phyloP scores from a whole-genome alignment of 2,797 vertebrate species.

The Caiman crocodilus region DNA sequence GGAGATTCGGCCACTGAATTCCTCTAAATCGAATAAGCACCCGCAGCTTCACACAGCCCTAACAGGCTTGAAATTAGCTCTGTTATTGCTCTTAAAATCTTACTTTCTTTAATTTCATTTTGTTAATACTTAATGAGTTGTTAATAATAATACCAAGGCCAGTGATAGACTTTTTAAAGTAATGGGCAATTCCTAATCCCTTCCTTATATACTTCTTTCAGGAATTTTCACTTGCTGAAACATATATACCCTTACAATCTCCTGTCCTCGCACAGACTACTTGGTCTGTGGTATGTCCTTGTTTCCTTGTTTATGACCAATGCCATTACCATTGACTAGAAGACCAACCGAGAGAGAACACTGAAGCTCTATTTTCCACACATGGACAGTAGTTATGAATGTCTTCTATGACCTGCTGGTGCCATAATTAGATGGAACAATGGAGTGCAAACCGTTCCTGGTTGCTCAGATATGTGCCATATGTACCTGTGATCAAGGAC shows the following conservation, averaged over 20 bases:
- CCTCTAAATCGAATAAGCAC: too few relatives aligned
- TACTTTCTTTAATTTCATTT: slow-evolving; percentile 30
- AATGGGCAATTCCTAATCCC: background rate
- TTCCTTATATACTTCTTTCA: background rate
- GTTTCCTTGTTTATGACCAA: background rate
- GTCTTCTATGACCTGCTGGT: background rate
- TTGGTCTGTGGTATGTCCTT: too few relatives aligned
- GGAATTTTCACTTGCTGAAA: background rate
- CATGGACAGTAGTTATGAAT: background rate
- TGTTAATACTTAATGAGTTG: slow-evolving; percentile 39
- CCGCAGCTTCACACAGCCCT: background rate
- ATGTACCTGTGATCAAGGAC: rapidly evolving
- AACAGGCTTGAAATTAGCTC: background rate
- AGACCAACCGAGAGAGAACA: background rate
- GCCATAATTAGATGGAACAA: background rate
- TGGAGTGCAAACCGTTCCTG: background rate
- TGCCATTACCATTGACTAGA: background rate
- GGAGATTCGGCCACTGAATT: too few relatives aligned
- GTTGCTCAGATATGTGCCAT: rapidly evolving
- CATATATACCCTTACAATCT: rapidly evolving
- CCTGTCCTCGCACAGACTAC: background rate
- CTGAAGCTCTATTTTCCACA: background rate
- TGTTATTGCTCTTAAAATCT: background rate
- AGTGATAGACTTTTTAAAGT: slow-evolving; percentile 25
- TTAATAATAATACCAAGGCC: background rate